These are phyloP conservation scores for Calephelis nemesis DNA, from an alignment of 1,140 invertebrate species.

Conservation along the genomic window DNA sequence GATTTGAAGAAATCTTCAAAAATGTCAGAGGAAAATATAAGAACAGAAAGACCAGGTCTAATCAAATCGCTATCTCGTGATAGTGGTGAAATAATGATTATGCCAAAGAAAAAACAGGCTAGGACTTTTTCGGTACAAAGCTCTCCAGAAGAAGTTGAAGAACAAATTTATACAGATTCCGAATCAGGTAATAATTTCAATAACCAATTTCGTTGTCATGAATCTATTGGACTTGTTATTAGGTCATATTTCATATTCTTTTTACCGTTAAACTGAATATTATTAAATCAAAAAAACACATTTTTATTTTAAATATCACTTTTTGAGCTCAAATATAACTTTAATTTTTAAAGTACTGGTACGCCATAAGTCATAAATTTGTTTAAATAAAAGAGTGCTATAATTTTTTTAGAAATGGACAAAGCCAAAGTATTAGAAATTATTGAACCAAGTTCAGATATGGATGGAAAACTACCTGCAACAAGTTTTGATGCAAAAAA, in stretches of 20 bases:
- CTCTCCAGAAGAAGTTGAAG: conserved; percentile 77
- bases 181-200: conserved; percentile 63
- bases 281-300: too few relatives aligned
- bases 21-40: conserved; percentile 44
- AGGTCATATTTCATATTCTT: too few relatives aligned
- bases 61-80: conserved; percentile 69
- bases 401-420: conserved; percentile 68
- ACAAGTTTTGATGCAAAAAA: conserved; percentile 74
- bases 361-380: too few relatives aligned
- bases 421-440: conserved; percentile 78
- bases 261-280: too few relatives aligned
- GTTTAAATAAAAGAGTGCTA: conserved; percentile 6
- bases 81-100: conserved; percentile 68
- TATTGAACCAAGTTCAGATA: conserved; percentile 72
- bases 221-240: too few relatives aligned
- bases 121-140: conserved; percentile 77
- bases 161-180: conserved; percentile 78
- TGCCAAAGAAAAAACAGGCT: conserved; percentile 70
- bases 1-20: conserved; percentile 40
- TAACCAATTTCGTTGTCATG: too few relatives aligned
- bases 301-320: not conserved
- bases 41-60: conserved; percentile 59
- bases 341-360: too few relatives aligned
- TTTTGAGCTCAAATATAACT: not conserved
- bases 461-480: conserved; percentile 59